Evolutionary conservation across 2,888 invertebrate species (phyloP), one percentile per base, ranked within the genome.

Genomic region (Dicranocentrus wangi): DNA sequence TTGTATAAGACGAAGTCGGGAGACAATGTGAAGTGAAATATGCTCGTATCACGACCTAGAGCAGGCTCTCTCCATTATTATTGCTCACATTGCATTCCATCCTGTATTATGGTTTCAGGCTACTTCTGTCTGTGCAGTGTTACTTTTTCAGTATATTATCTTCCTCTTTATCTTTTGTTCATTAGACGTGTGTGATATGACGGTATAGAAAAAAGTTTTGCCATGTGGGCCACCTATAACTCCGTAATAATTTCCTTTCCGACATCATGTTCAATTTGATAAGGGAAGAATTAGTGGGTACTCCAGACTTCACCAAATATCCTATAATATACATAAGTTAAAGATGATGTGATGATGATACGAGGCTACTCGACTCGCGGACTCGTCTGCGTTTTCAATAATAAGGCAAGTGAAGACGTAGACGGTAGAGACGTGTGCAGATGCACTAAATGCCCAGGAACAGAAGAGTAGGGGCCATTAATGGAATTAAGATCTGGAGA

Each of bases 401-500:
- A 75, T 53, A 65, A 42, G 28, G 51, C 5, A 32, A 32, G 10
- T 10, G 5, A 7, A 32, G 32, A 10, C 47, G n/a, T 15, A 3
- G 47, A n/a, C 15, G 10, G 47, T 2, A n/a, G 47, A n/a, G 47
- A n/a, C 2, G 7, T 47, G 2, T 47, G 39, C 5, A 39, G 13
- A 39, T 8, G 5, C 39, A 39, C 39, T 39, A 39, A 39, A 39
- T 39, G 39, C 5, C 5, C 39, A 39, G 39, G 39, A 5, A 5
- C 19, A 43, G 27, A 61, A 73, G 77, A 42, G 39, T 47, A 61
- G 32, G 28, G 43, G 53, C 78, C 78, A 78, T 78, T 78, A 78
- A 78, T 78, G 78, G 78, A 78, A 78, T 78, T 78, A 78, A 78
- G 78, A 78, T 78, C 63, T 78, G 65, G 65, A 65, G 78, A 69